These are phyloP conservation scores for Sandelia bainsii DNA, from an alignment of 2,797 vertebrate genomes.

Conservation along the genomic window DNA sequence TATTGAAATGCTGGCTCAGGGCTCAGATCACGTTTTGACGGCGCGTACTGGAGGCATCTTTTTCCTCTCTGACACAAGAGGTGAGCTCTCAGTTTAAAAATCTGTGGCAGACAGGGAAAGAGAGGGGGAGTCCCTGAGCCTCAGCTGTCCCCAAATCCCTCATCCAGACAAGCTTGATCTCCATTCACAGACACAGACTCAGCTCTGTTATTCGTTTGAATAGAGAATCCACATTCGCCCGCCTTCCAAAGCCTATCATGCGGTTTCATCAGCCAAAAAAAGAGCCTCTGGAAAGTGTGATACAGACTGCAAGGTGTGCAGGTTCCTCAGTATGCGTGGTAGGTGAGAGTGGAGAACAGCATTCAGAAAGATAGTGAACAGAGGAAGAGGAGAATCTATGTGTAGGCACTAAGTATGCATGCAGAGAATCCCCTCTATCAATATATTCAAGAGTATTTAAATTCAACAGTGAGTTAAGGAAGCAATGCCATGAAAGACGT, in stretches of 20 bases:
- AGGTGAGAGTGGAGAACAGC: slow-evolving; percentile 13
- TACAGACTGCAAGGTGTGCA: slow-evolving; percentile 8
- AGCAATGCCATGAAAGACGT: neutral
- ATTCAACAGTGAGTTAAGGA: slow-evolving; percentile 6
- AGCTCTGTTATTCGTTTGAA: slow-evolving; percentile 59
- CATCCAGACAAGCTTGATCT: slow-evolving; percentile 74
- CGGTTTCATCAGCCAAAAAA: slow-evolving; percentile 58
- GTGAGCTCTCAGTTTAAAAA: slow-evolving; percentile 62
- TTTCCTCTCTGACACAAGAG: slow-evolving; percentile 59
- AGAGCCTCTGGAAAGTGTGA: slow-evolving; percentile 48
- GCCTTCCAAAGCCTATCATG: slow-evolving; percentile 33
- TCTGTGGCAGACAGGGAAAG: slow-evolving; percentile 25
- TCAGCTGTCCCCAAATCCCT: slow-evolving; percentile 61
- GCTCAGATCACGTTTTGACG: slow-evolving; percentile 70
- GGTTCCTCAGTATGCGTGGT: slow-evolving; percentile 35
- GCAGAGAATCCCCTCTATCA: neutral
- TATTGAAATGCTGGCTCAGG: slow-evolving; percentile 68
- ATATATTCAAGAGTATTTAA: slow-evolving; percentile 9
- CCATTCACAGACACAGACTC: slow-evolving; percentile 59
- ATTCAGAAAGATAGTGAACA: slow-evolving; percentile 29
- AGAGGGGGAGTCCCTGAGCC: slow-evolving; percentile 56
- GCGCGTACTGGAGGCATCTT: slow-evolving; percentile 52
- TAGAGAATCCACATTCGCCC: slow-evolving; percentile 43
- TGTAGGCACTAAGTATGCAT: slow-evolving; percentile 8
- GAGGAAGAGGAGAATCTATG: neutral